Evolutionary conservation across 2,113 vertebrate species (phyloP).

Genomic region (Elephantulus edwardii): DNA sequence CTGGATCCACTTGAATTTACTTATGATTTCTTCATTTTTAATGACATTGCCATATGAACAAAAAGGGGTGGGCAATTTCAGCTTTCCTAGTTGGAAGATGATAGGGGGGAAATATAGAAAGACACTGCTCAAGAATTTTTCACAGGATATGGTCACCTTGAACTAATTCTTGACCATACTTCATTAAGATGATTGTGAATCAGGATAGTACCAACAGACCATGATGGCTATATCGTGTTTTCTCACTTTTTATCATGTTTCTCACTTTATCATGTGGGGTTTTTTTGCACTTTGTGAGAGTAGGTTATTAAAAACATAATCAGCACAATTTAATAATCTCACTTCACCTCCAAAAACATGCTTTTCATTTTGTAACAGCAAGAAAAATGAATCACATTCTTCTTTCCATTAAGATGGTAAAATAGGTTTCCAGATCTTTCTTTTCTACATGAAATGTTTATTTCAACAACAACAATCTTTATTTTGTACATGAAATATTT

Average conservation of each 20-base stretch:
- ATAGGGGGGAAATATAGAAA: neutral
- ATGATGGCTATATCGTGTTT: no score
- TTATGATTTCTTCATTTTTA: neutral
- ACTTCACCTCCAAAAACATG: neutral
- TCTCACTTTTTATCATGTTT: neutral
- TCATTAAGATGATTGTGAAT: neutral
- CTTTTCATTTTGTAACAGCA: neutral
- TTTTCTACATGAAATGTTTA: no score
- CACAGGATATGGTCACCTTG: neutral
- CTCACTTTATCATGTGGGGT: neutral
- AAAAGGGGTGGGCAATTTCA: neutral
- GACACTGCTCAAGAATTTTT: neutral
- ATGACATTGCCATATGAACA: neutral
- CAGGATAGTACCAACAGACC: neutral
- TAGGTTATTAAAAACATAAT: slow-evolving; percentile 16
- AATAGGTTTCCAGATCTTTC: neutral
- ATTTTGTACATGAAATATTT: neutral
- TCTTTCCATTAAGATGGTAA: neutral
- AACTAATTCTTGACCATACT: neutral
- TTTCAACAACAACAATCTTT: neutral
- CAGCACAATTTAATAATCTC: neutral
- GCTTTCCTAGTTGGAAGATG: neutral
- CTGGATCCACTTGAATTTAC: neutral
- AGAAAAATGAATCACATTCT: neutral
- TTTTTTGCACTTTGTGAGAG: no score